A percentile compares a stretch with the other conserved stretches of the same genome.
These are phyloP conservation scores for Diachasma alloeum DNA, from an alignment of 1,140 invertebrate species.

Conservation along the genomic window DNA sequence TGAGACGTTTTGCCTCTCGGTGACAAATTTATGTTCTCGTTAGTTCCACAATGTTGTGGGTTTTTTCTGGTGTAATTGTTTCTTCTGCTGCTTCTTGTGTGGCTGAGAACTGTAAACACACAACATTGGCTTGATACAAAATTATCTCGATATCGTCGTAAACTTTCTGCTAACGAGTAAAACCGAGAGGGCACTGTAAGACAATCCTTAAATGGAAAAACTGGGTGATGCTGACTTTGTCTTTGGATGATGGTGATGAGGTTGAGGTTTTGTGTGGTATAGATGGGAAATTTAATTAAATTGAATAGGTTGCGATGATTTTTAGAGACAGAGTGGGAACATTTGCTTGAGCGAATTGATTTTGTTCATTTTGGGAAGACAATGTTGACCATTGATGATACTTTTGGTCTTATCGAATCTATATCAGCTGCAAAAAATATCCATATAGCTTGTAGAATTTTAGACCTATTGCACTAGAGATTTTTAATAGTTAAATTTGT, in stretches of 20 bases:
- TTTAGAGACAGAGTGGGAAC: not conserved
- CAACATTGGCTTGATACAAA: slow-evolving; percentile 24
- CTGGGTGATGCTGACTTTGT: not conserved
- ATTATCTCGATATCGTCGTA: slow-evolving; percentile 29
- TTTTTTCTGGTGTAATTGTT: slow-evolving; percentile 4
- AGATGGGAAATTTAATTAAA: not conserved
- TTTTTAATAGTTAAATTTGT: no score
- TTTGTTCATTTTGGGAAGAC: no score
- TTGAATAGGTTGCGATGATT: not conserved
- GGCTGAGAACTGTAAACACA: not conserved
- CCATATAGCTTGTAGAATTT: no score
- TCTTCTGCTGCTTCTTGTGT: slow-evolving; percentile 1
- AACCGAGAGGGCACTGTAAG: slow-evolving; percentile 9
- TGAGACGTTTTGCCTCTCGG: not conserved
- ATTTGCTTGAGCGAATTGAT: no score
- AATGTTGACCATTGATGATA: no score
- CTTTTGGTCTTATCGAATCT: no score
- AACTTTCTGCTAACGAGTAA: slow-evolving; percentile 35
- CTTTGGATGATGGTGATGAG: not conserved
- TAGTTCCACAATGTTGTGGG: not conserved
- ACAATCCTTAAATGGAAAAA: slow-evolving; percentile 30
- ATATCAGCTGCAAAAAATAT: no score
- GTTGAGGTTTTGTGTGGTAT: not conserved
- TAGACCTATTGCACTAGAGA: no score
- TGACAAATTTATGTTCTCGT: slow-evolving; percentile 14